Conservation (phyloP, 2,888 invertebrate species). For the Megalurothrips usitatus region DNA sequence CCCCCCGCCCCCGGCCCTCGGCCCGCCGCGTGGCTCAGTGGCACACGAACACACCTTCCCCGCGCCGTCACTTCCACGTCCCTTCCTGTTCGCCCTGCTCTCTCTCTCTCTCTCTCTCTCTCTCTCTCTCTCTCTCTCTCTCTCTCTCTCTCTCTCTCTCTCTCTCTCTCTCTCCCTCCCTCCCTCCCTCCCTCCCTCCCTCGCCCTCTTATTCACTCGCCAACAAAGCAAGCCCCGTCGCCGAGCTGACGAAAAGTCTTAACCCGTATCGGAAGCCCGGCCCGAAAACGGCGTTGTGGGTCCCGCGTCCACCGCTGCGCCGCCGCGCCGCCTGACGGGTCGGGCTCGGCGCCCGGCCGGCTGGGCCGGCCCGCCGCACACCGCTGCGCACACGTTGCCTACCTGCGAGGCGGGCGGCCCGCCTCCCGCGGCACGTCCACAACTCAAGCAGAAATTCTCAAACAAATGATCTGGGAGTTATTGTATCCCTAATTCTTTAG, state of each 20-base stretch:
- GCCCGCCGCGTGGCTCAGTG: background rate
- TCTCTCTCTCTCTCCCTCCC: background rate
- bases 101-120: background rate
- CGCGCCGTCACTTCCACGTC: background rate
- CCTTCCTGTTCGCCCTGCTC: background rate
- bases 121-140: conserved; percentile 1
- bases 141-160: conserved; percentile 1
- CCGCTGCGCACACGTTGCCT: background rate
- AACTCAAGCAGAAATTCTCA: no score
- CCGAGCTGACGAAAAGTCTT: no score
- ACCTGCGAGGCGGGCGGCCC: background rate
- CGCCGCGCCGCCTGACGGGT: no score
- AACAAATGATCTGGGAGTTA: no score
- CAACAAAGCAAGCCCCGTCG: no score
- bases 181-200: background rate
- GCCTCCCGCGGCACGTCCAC: no score
- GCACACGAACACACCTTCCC: background rate
- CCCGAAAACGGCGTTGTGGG: no score
- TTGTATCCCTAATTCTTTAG: no score
- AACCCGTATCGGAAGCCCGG: no score
- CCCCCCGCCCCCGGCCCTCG: background rate
- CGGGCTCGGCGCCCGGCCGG: background rate
- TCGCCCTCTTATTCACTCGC: no score
- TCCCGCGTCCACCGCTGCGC: no score
- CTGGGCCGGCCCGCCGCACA: background rate